Evolutionary conservation across 2,888 invertebrate genomes (phyloP).

Genomic region (Eristalis arbustorum): DNA sequence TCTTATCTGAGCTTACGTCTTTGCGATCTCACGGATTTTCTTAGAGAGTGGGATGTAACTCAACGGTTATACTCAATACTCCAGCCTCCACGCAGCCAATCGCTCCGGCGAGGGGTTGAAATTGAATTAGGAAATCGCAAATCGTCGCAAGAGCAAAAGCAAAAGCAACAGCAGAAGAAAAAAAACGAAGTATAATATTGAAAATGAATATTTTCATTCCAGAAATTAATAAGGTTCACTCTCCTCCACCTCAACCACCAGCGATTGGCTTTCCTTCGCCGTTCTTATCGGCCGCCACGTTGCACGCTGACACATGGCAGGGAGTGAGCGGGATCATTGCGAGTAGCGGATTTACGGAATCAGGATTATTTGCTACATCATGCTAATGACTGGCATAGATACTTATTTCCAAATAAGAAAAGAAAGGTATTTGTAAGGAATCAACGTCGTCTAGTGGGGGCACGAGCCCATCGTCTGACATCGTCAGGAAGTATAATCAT

Average conservation of each 20-base stretch:
- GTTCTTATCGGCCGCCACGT: slow-evolving; percentile 51
- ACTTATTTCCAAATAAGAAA: slow-evolving; percentile 6
- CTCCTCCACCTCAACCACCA: too few relatives aligned
- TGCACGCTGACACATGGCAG: slow-evolving; percentile 11
- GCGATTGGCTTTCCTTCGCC: slow-evolving; percentile 49
- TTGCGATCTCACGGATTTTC: slow-evolving; percentile 64
- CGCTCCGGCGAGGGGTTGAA: slow-evolving; percentile 34
- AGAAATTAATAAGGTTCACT: slow-evolving; percentile 65
- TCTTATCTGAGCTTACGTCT: slow-evolving; percentile 66
- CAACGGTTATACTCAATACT: background rate
- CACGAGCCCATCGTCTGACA: background rate
- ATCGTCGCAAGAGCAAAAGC: slow-evolving; percentile 8
- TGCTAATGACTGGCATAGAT: slow-evolving; percentile 60
- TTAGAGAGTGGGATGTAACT: slow-evolving; percentile 8
- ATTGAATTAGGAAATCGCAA: slow-evolving; percentile 68
- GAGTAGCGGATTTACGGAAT: slow-evolving; percentile 61
- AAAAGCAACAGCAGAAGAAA: background rate
- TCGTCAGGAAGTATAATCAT: slow-evolving; percentile 29
- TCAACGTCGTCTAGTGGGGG: background rate
- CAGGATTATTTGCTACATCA: slow-evolving; percentile 67
- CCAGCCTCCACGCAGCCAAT: background rate
- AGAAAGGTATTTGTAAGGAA: background rate
- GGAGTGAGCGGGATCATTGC: slow-evolving; percentile 35
- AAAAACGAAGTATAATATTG: slow-evolving; percentile 25
- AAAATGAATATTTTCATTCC: slow-evolving; percentile 62